Evolutionary conservation across 2,888 invertebrate genomes (phyloP).

Genomic region (Aromia moschata): DNA sequence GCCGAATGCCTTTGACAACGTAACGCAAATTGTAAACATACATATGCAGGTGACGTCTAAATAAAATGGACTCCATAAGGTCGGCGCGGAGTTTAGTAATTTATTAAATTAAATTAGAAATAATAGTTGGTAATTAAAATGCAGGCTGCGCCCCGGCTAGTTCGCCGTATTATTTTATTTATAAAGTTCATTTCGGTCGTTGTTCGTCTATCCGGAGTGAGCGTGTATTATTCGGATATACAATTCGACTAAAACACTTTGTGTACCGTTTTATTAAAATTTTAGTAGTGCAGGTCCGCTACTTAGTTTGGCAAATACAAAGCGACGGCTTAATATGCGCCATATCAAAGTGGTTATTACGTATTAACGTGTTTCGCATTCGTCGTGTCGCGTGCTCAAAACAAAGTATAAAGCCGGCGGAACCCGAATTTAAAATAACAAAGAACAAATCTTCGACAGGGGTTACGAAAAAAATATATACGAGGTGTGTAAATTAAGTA

Average conservation of each 20-base stretch:
- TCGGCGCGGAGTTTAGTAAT: slow-evolving; percentile 44
- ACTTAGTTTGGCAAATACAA: slow-evolving; percentile 1
- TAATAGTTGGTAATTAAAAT: slow-evolving; percentile 45
- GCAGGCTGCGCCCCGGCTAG: slow-evolving; percentile 31
- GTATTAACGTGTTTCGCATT: not conserved
- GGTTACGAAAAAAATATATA: too few species aligned
- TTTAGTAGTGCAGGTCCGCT: not conserved
- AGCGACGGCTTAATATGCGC: not conserved
- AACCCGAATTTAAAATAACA: too few species aligned
- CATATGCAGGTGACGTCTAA: too few species aligned
- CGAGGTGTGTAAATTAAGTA: too few species aligned
- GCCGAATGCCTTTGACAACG: too few species aligned
- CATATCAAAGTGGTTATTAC: slow-evolving; percentile 4
- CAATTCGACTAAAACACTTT: slow-evolving; percentile 17
- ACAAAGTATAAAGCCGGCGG: too few species aligned
- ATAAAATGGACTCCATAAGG: too few species aligned
- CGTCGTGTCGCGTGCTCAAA: too few species aligned
- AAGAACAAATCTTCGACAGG: too few species aligned
- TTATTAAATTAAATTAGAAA: slow-evolving; percentile 47
- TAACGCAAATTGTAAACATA: too few species aligned
- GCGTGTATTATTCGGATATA: slow-evolving; percentile 28
- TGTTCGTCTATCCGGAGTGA: slow-evolving; percentile 38
- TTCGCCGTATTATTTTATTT: slow-evolving; percentile 41
- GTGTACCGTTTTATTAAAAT: slow-evolving; percentile 14
- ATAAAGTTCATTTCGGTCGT: slow-evolving; percentile 40